phyloP scores from a whole-genome alignment of 1,140 invertebrate genomes.

The Nomia melanderi region DNA sequence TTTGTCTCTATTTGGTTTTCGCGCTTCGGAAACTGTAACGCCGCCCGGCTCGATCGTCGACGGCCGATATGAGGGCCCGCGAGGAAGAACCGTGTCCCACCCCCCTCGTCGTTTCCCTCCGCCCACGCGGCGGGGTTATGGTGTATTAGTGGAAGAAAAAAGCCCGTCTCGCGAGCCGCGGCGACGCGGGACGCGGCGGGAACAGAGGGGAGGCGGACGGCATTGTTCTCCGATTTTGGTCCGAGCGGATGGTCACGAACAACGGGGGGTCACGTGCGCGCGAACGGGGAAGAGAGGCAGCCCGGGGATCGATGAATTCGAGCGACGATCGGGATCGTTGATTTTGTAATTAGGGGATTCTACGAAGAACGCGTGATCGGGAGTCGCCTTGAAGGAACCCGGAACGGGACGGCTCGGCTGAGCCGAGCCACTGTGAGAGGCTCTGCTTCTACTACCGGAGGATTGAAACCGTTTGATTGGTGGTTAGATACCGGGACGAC shows the following conservation, averaged over 20 bases:
- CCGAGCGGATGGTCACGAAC: conserved; percentile 46
- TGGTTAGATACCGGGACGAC: conserved; percentile 31
- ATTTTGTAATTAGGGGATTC: conserved; percentile 52
- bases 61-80: conserved; percentile 23
- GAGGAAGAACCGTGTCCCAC: background rate
- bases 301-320: conserved; percentile 44
- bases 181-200: too few species aligned
- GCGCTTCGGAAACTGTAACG: conserved; percentile 54
- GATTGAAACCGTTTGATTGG: conserved; percentile 40
- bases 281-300: conserved; percentile 18
- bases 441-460: background rate
- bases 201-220: background rate
- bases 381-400: conserved; percentile 33
- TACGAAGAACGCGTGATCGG: conserved; percentile 45
- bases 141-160: conserved; percentile 39
- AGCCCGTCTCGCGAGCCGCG: too few species aligned
- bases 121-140: conserved; percentile 13
- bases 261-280: conserved; percentile 42
- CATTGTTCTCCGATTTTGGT: conserved; percentile 68
- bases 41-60: conserved; percentile 39
- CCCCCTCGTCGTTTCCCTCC: background rate
- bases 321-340: conserved; percentile 50
- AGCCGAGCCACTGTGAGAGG: background rate
- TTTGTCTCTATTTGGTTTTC: conserved; percentile 51
- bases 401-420: conserved; percentile 25